These are phyloP conservation scores for Hippoglossus hippoglossus DNA, from an alignment of 2,797 vertebrate species.

Conservation along the genomic window DNA sequence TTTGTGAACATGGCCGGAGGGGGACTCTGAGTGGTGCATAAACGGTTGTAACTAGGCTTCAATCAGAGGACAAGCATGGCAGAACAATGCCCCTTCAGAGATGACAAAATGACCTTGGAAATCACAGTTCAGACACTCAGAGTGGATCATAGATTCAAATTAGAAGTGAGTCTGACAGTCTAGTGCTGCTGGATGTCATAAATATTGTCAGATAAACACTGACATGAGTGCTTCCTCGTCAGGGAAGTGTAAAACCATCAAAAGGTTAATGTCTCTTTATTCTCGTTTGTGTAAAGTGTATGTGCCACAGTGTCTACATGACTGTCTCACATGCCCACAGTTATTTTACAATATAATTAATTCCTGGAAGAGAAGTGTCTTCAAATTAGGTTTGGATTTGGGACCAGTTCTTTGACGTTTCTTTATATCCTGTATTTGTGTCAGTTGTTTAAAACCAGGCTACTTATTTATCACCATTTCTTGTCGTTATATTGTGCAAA, in stretches of 20 bases:
- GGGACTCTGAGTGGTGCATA: conserved; percentile 58
- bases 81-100: conserved; percentile 51
- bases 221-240: conserved; percentile 7
- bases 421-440: not conserved
- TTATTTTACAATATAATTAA: not conserved
- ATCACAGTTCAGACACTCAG: conserved; percentile 34
- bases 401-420: not conserved
- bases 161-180: not conserved
- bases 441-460: not conserved
- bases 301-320: not conserved
- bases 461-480: not conserved
- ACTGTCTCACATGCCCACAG: not conserved
- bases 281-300: not conserved
- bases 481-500: not conserved
- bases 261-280: not conserved
- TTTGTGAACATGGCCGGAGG: conserved; percentile 78
- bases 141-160: conserved; percentile 29
- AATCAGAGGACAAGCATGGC: conserved; percentile 56
- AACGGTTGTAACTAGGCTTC: conserved; percentile 61
- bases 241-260: not conserved
- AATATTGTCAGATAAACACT: conserved; percentile 33
- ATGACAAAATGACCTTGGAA: conserved; percentile 63
- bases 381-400: not conserved
- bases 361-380: not conserved
- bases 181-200: not conserved